These are phyloP conservation scores for Patella vulgata DNA, from an alignment of 1,140 invertebrate species.

Conservation along the genomic window DNA sequence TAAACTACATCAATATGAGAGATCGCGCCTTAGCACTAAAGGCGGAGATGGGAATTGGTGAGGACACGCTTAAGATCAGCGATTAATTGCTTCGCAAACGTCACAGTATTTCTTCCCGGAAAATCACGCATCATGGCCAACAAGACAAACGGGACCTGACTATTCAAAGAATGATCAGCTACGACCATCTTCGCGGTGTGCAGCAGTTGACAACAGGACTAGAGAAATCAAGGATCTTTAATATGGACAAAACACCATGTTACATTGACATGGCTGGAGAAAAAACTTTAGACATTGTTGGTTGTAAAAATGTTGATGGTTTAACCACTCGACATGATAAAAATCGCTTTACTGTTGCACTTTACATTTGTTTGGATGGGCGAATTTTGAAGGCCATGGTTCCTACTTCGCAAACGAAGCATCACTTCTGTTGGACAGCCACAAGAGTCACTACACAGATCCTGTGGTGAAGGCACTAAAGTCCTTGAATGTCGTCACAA, in stretches of 20 bases:
- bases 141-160: background rate
- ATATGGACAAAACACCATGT: conserved; percentile 8
- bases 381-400: background rate
- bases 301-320: background rate
- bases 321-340: background rate
- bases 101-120: too few relatives aligned
- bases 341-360: conserved; percentile 3
- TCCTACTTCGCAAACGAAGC: too few relatives aligned
- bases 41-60: background rate
- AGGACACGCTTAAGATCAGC: too few relatives aligned
- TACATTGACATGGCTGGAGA: conserved; percentile 4
- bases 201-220: background rate
- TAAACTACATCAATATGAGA: background rate
- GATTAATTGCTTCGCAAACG: too few relatives aligned
- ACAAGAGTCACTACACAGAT: too few relatives aligned
- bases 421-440: too few relatives aligned
- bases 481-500: too few relatives aligned
- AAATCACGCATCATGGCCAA: too few relatives aligned
- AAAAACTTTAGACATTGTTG: conserved; percentile 1
- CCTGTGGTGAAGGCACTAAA: too few relatives aligned
- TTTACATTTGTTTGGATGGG: conserved; percentile 1
- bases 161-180: conserved; percentile 3
- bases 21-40: background rate
- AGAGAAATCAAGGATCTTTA: background rate
- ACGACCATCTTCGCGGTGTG: too few relatives aligned